A percentile compares a stretch with the other conserved stretches of the same genome.
These are phyloP conservation scores for Calliopsis andreniformis DNA, from an alignment of 1,140 invertebrate species.

Conservation along the genomic window DNA sequence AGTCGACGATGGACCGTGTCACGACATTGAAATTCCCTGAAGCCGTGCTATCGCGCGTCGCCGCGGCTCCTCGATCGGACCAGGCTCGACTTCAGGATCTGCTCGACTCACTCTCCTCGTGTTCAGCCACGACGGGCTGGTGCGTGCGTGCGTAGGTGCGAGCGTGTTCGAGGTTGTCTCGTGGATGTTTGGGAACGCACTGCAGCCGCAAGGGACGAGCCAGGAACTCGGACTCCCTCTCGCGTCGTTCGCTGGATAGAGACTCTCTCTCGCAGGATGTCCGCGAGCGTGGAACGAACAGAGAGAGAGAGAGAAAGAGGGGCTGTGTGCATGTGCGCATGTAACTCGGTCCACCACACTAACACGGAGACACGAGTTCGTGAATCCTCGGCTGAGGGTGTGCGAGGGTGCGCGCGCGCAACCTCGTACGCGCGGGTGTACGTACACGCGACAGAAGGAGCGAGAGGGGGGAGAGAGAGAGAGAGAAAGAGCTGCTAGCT, in stretches of 20 bases:
- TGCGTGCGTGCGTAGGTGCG: conserved; percentile 50
- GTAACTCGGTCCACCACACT: conserved; percentile 17
- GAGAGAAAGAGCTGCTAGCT: conserved; percentile 68
- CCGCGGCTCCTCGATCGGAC: conserved; percentile 3
- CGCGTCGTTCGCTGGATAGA: conserved; percentile 61
- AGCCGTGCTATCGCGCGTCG: background rate
- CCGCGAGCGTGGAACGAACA: conserved; percentile 29
- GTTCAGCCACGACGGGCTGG: conserved; percentile 19
- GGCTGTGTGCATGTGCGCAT: conserved; percentile 47
- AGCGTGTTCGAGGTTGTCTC: conserved; percentile 62
- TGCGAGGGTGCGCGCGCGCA: background rate
- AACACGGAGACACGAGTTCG: conserved; percentile 3
- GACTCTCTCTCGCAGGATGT: conserved; percentile 60
- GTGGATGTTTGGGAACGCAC: conserved; percentile 66
- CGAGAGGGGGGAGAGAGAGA: conserved; percentile 54
- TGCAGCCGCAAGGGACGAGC: conserved; percentile 65
- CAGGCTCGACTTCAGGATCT: conserved; percentile 5
- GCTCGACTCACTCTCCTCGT: conserved; percentile 43
- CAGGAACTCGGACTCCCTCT: conserved; percentile 68
- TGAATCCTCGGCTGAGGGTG: background rate
- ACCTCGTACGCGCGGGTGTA: conserved; percentile 18
- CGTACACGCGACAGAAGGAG: conserved; percentile 34
- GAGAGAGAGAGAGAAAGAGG: conserved; percentile 47
- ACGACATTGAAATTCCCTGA: no score
- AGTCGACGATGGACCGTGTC: no score